These are phyloP conservation scores for Nycticorax nycticorax DNA, from an alignment of 2,113 vertebrate genomes.

Conservation along the genomic window DNA sequence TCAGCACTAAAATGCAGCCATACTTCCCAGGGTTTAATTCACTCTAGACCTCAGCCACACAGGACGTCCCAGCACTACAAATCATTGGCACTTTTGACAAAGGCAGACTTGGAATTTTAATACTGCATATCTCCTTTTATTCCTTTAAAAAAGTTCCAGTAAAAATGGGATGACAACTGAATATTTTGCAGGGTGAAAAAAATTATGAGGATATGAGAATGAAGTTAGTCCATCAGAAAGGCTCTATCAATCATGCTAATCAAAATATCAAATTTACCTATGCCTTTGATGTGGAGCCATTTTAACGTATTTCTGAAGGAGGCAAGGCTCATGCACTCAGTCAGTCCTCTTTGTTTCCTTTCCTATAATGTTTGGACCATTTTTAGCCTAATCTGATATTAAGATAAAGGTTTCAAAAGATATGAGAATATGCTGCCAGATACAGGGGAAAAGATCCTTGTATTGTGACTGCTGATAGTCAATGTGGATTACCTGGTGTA, in stretches of 20 bases:
- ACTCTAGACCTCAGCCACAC: background rate
- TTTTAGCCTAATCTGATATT: background rate
- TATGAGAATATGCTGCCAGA: background rate
- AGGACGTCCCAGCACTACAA: background rate
- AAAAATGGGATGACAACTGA: background rate
- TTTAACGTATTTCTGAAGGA: background rate
- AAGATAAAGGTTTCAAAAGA: background rate
- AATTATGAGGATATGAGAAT: background rate
- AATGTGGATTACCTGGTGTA: background rate
- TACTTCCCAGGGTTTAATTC: background rate
- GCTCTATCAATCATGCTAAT: background rate
- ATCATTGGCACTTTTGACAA: background rate
- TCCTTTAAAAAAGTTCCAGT: background rate
- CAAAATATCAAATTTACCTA: background rate
- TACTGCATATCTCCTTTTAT: background rate
- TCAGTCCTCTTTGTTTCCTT: background rate
- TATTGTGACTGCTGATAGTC: background rate
- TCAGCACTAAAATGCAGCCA: background rate
- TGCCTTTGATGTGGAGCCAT: background rate
- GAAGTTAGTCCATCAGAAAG: background rate
- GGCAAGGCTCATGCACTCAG: background rate
- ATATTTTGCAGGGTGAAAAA: background rate
- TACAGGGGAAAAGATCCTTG: background rate
- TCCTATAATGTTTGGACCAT: background rate
- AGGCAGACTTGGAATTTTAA: background rate